Percentiles rank a stretch among this genome's conserved stretches.
phyloP scores from a whole-genome alignment of 2,113 vertebrate genomes.

The Centropristis striata region DNA sequence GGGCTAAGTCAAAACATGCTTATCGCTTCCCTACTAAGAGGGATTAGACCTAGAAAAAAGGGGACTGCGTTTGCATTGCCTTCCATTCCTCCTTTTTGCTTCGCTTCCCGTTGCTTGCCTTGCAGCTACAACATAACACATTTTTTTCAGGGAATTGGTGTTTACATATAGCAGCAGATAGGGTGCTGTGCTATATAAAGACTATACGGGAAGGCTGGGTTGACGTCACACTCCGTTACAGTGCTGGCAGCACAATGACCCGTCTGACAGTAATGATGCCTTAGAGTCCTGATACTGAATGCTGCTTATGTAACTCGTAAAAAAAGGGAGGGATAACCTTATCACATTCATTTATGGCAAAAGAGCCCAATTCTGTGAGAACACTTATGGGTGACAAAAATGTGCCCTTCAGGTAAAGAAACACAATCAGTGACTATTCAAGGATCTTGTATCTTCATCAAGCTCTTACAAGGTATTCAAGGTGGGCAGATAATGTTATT shows the following conservation, averaged over 20 bases:
- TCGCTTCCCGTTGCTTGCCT: constrained; percentile 43
- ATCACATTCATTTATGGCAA: constrained; percentile 17
- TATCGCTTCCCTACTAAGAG: constrained; percentile 77
- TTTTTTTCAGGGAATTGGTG: constrained; percentile 17
- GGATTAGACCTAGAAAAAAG: constrained; percentile 74
- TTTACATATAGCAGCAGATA: constrained; percentile 49
- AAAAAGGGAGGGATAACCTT: neutral
- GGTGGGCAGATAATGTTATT: neutral
- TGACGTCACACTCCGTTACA: constrained; percentile 45
- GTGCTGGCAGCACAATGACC: constrained; percentile 44
- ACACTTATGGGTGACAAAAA: neutral
- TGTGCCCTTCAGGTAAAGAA: neutral
- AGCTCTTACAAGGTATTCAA: neutral
- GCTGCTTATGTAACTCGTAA: constrained; percentile 47
- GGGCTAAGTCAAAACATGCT: constrained; percentile 78
- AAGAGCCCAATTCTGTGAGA: constrained; percentile 25
- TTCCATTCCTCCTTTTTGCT: constrained; percentile 52
- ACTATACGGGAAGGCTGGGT: constrained; percentile 9
- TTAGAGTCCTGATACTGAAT: constrained; percentile 45
- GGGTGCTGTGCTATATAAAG: constrained; percentile 46
- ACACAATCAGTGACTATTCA: neutral
- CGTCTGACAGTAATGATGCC: constrained; percentile 51
- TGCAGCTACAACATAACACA: constrained; percentile 34
- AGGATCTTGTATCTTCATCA: neutral
- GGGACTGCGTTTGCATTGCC: constrained; percentile 27